A percentile compares a stretch with the other conserved stretches of the same genome.
Evolutionary conservation across 2,113 vertebrate species (phyloP).

Genomic region (Ursus arctos): DNA sequence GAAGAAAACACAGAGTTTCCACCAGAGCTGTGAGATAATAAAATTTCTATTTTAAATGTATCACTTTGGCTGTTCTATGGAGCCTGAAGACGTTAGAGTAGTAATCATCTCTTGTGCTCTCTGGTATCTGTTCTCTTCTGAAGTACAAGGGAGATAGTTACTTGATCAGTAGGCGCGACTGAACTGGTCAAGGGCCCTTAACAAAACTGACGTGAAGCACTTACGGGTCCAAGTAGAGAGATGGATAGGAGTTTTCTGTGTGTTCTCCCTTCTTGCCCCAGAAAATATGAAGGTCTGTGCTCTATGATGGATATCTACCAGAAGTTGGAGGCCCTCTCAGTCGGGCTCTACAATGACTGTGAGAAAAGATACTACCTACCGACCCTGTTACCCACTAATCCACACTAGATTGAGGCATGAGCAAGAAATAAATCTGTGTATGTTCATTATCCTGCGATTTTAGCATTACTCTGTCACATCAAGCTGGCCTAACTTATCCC

Average conservation of each 20-base stretch:
- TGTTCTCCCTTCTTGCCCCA: not conserved
- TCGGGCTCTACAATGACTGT: not conserved
- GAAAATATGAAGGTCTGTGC: not conserved
- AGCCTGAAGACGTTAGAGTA: not conserved
- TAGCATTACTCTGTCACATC: not conserved
- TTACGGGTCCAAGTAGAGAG: not conserved
- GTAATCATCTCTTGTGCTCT: not conserved
- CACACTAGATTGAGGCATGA: not conserved
- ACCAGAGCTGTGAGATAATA: not conserved
- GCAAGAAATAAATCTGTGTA: not conserved
- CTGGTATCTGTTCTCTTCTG: not conserved
- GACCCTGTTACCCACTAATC: not conserved
- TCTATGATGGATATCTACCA: not conserved
- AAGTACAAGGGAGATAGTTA: not conserved
- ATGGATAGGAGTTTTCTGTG: not conserved
- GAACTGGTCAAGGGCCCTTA: not conserved
- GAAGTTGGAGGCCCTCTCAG: not conserved
- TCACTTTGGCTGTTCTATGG: not conserved
- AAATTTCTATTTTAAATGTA: not conserved
- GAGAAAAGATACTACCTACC: not conserved
- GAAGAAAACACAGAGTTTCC: not conserved
- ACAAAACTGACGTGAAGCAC: not conserved
- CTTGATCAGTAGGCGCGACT: not conserved
- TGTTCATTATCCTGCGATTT: not conserved
- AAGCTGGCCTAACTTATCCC: not conserved